Percentiles rank a stretch among this genome's conserved stretches.
Conservation (phyloP, 2,888 invertebrate genomes). For the Ophioninae sp. region DNA sequence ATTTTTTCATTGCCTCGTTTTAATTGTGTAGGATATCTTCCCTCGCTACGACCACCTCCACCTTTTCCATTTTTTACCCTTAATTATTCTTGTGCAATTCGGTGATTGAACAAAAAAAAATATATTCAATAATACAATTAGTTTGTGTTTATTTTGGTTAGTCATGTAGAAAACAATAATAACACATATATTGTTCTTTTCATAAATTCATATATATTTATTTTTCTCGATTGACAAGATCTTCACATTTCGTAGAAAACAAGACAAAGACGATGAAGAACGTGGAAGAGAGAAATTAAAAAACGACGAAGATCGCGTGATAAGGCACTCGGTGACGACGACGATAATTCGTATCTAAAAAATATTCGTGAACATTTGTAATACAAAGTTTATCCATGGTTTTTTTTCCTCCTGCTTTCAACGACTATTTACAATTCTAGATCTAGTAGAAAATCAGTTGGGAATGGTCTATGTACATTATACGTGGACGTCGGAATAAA, state of each 20-base stretch:
- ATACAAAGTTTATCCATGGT: conserved; percentile 42
- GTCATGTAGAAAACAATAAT: background rate
- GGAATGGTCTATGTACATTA: conserved; percentile 76
- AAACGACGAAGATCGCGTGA: conserved; percentile 25
- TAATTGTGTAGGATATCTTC: no score
- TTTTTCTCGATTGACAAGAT: conserved; percentile 65
- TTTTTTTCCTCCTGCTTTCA: conserved; percentile 19
- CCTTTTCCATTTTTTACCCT: no score
- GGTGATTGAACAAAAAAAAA: no score
- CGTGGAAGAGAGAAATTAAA: background rate
- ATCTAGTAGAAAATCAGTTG: conserved; percentile 65
- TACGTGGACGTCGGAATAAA: conserved; percentile 21
- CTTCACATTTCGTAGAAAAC: conserved; percentile 69
- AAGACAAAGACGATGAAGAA: background rate
- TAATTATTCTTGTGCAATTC: no score
- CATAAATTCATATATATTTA: conserved; percentile 44
- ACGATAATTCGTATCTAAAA: background rate
- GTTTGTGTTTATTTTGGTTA: background rate
- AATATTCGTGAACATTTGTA: conserved; percentile 26
- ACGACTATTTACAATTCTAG: conserved; percentile 59
- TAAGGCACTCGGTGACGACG: conserved; percentile 45
- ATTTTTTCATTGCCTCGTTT: no score
- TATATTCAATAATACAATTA: no score
- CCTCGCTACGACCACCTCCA: no score
- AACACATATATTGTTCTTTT: background rate